Percentiles rank a stretch among this genome's conserved stretches.
phyloP scores from a whole-genome alignment of 2,113 vertebrate species.

The Neodontobutis hainanensis region DNA sequence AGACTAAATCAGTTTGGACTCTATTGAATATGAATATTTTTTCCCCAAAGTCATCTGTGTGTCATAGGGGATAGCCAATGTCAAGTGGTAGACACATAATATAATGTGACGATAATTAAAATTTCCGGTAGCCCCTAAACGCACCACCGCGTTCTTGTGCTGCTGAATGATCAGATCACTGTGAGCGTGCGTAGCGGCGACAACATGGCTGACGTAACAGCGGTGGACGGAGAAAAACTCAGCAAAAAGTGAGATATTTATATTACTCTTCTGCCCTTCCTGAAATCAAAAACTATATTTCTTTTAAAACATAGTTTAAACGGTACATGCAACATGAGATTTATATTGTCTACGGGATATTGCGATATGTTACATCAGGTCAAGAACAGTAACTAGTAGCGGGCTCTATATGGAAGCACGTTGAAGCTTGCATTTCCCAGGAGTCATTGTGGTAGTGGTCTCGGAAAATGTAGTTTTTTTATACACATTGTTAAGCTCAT shows the following conservation, averaged over 20 bases:
- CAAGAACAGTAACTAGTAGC: constrained; percentile 8
- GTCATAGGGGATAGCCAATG: too few species aligned
- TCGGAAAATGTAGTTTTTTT: constrained; percentile 58
- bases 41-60: too few species aligned
- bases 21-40: too few species aligned
- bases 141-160: constrained; percentile 15
- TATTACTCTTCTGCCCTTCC: neutral
- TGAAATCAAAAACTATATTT: fast-evolving
- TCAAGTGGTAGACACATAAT: too few species aligned
- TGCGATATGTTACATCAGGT: constrained; percentile 33
- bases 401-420: constrained; percentile 19
- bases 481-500: fast-evolving
- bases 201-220: constrained; percentile 79
- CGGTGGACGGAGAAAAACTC: constrained; percentile 72
- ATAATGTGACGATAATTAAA: too few species aligned
- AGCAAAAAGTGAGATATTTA: constrained; percentile 79
- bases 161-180: constrained; percentile 12
- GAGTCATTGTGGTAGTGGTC: neutral
- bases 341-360: neutral
- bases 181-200: neutral
- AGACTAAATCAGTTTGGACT: too few species aligned
- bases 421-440: constrained; percentile 26
- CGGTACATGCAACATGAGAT: neutral
- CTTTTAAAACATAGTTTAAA: neutral
- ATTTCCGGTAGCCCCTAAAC: neutral